Evolutionary conservation across 2,113 vertebrate genomes (phyloP).

Genomic region (Leucopsar rothschildi): DNA sequence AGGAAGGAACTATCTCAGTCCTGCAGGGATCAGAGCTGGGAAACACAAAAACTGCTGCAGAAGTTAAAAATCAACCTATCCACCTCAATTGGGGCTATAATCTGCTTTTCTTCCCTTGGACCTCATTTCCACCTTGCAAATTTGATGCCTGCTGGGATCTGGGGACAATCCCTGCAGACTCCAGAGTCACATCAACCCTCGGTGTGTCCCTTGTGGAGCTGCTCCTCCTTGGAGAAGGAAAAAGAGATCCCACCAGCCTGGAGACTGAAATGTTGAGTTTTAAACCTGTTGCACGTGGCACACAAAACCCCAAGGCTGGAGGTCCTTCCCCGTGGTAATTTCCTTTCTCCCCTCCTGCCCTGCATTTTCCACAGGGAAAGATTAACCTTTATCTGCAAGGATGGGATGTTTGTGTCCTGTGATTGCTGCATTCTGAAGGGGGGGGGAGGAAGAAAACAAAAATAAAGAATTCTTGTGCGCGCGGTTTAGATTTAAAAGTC

Average conservation of each 20-base stretch:
- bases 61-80: neutral
- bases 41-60: neutral
- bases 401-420: rapidly evolving
- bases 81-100: neutral
- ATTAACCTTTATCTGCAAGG: neutral
- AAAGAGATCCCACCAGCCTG: rapidly evolving
- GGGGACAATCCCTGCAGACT: rapidly evolving
- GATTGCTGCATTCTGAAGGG: neutral
- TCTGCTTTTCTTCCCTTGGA: neutral
- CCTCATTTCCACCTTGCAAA: neutral
- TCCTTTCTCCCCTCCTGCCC: neutral
- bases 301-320: rapidly evolving
- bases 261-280: rapidly evolving
- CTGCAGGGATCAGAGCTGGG: neutral
- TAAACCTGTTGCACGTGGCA: neutral
- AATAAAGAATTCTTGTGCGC: rapidly evolving
- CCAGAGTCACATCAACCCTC: rapidly evolving
- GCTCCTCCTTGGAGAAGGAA: rapidly evolving
- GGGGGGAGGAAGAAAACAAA: neutral
- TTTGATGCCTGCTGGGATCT: rapidly evolving
- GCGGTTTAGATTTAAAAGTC: rapidly evolving
- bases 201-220: rapidly evolving
- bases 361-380: neutral
- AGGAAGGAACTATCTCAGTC: neutral
- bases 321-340: neutral